Percentiles rank a stretch among this genome's conserved stretches.
Conservation (phyloP, 1,140 invertebrate species). For the Brachionus plicatilis region DNA sequence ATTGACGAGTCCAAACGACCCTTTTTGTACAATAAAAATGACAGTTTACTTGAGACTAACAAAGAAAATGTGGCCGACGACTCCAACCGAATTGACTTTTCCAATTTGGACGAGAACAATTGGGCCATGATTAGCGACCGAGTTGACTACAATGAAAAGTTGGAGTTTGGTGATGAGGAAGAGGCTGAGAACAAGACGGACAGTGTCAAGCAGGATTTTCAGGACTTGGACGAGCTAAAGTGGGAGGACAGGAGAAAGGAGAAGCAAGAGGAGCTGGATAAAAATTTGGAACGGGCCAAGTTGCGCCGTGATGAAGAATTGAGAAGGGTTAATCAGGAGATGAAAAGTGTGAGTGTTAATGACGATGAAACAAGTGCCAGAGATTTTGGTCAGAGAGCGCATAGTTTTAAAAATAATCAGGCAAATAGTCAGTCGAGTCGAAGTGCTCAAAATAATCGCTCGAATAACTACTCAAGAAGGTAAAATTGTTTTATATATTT, state of each 20-base stretch:
- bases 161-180: background rate
- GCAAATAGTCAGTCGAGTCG: background rate
- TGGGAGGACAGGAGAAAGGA: background rate
- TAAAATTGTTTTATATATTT: too few species aligned
- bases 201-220: background rate
- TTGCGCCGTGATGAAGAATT: background rate
- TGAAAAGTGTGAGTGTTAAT: background rate
- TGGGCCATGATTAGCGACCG: background rate
- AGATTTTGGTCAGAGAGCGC: background rate
- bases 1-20: background rate
- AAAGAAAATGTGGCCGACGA: background rate
- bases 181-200: background rate
- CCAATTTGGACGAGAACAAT: background rate
- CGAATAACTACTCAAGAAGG: background rate
- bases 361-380: background rate
- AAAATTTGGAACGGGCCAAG: constrained; percentile 10
- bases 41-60: background rate
- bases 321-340: background rate
- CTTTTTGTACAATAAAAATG: constrained; percentile 13
- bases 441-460: background rate
- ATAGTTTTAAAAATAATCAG: background rate
- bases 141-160: constrained; percentile 8
- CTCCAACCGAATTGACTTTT: background rate
- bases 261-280: background rate
- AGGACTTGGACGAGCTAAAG: background rate